Base-by-base conservation (phyloP, 2,888 invertebrate genomes). In the Campoletis raptor region DNA sequence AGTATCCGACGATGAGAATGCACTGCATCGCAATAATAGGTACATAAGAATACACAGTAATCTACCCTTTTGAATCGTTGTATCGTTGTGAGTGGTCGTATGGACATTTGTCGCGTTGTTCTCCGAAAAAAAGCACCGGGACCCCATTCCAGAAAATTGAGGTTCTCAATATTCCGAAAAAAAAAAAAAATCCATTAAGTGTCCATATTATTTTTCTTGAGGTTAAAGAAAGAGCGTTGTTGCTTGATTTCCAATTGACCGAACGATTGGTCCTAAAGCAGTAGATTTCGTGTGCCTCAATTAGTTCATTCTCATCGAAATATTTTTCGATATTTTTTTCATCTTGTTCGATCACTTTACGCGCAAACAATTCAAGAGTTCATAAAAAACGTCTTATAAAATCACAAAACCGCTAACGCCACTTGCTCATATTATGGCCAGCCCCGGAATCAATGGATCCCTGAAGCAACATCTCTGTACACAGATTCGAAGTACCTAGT, bases 371-470 rank as follows among this genome's bases (percentile, higher is more conserved):
- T 52, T 48, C 45, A 57, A 40, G 69, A 40, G 81, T 84, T 89
- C 88, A 90, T 92, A 92, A 89, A 92, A 92, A 92, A 92, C 90
- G 87, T 81, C 88, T 90, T 92, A 92, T 86, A 92, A 92, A 92
- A 92, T 86, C 80, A 83, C 86, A 81, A 86, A 83, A 81, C 40
- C 64, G 70, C 67, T 24, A 42, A 72, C 78, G 40, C n/a, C 57
- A n/a, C 64, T 5, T 52, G 30, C 21, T 45, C 37, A 8, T 76
- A 64, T 45, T 8, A 48, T 21, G 67, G 12, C 57, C 57, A 81
- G 40, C 64, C 24, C 52, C 52, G 40, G 52, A 30, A 54, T 24
- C 48, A 36, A 81, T 40, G 24, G 4, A 66, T 24, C 30, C 42
- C 52, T 8, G 72, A 64, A 72, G 24, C 81, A 52, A 73, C 10